These are phyloP conservation scores for Scolanthus callimorphus DNA, from an alignment of 92 coral and sea anemone species.

Conservation along the genomic window DNA sequence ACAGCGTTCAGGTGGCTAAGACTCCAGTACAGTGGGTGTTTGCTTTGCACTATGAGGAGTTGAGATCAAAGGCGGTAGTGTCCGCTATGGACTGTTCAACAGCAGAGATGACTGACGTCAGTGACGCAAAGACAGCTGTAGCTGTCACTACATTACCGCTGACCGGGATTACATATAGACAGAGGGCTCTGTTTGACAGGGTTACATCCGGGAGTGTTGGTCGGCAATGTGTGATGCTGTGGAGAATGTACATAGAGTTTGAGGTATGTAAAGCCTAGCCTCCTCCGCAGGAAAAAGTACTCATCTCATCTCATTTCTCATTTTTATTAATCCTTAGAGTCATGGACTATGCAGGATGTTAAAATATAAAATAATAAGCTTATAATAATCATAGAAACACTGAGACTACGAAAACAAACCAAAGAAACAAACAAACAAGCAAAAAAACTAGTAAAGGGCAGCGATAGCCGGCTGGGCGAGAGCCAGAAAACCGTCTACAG, in stretches of 20 bases:
- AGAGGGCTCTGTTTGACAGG: conserved; percentile 86
- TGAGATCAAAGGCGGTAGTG: conserved; percentile 47
- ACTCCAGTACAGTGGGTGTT: conserved; percentile 84
- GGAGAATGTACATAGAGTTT: conserved; percentile 94
- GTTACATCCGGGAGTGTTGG: conserved; percentile 51
- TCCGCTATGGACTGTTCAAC: conserved; percentile 47
- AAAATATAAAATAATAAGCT: no score
- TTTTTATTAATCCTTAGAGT: no score
- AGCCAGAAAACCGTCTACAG: no score
- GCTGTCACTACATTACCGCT: conserved; percentile 58
- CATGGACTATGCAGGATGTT: no score
- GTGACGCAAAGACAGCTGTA: background rate
- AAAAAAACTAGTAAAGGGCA: no score
- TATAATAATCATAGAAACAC: no score
- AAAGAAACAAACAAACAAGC: no score
- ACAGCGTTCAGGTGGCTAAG: conserved; percentile 38
- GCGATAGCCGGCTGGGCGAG: no score
- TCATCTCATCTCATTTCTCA: no score
- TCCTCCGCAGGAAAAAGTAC: no score
- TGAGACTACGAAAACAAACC: no score
- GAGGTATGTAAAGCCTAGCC: no score
- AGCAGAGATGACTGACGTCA: background rate
- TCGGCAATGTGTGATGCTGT: conserved; percentile 84
- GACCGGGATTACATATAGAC: conserved; percentile 82
- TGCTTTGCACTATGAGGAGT: conserved; percentile 71